phyloP scores from a whole-genome alignment of 2,888 invertebrate species.

The Campopleginae sp. region DNA sequence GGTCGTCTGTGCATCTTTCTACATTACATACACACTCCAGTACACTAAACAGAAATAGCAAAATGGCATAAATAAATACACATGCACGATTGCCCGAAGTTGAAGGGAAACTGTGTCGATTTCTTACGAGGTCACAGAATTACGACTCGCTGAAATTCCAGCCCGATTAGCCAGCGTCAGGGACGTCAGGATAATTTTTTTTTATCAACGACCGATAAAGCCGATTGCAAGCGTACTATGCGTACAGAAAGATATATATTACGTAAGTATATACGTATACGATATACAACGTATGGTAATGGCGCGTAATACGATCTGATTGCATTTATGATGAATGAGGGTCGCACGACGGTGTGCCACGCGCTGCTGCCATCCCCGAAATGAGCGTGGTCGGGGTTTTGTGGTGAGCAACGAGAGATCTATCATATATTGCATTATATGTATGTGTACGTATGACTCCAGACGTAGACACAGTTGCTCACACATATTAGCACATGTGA shows the following conservation, averaged over 20 bases:
- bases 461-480: neutral
- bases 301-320: constrained; percentile 79
- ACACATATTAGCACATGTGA: neutral
- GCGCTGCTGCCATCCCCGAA: constrained; percentile 55
- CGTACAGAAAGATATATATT: constrained; percentile 3
- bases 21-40: no score
- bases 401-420: constrained; percentile 44
- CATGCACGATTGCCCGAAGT: no score
- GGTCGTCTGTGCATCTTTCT: neutral
- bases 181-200: neutral
- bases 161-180: neutral
- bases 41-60: no score
- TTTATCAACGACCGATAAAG: neutral
- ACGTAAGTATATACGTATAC: constrained; percentile 3
- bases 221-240: neutral
- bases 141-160: neutral
- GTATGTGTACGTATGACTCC: neutral
- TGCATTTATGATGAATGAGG: constrained; percentile 78
- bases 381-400: constrained; percentile 20
- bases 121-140: no score
- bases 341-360: constrained; percentile 60
- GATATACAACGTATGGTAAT: constrained; percentile 75
- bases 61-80: no score
- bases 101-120: no score
- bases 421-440: constrained; percentile 8